Base-by-base conservation (phyloP, 2,888 invertebrate genomes). In the Leptinotarsa tumamoca region DNA sequence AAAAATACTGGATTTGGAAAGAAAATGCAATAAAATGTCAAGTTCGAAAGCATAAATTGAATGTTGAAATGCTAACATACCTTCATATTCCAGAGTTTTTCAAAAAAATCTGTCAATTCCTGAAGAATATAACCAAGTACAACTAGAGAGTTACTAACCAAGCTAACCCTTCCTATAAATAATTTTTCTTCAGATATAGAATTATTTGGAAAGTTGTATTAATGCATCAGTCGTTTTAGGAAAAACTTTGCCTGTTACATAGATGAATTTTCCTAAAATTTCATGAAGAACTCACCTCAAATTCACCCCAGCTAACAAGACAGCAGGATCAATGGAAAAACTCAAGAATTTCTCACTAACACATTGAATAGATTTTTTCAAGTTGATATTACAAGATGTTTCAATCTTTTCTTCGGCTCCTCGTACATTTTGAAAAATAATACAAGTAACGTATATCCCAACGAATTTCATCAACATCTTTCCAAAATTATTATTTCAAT, bases 331-430 rank as follows among this genome's bases (percentile, higher is more conserved):
- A 7, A 95, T 88, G 0, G 93, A 92, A 79, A 95, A 91, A 87
- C 95, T 95, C 17, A 95, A 87, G 86, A 95, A 95, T 83, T 91
- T 92, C 70, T 92, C 92, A 83, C 92, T 93, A 2, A 94, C 92
- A 75, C 91, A 85, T 81, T 94, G 92, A 7, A 93, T 87, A 33
- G 92, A 90, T 78, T 90, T 91, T 80, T 92, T 92, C 0, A 91
- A 90, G 77, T 91, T 90, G 56, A 95, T 88, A 80, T 90, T 91
- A 72, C 82, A 86, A 74, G 84, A 82, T 18, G 75, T 72, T 69
- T 80, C 80, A n/a, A 75, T 66, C n/a, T 74, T 70, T 67, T 79
- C 80, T 23, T 80, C 79, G 3, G 63, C 70, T 5, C 52, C 67
- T 14, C 61, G 52, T n/a, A 54, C 63, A 74, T 58, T 4, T 49